These are phyloP conservation scores for Danionella cerebrum DNA, from an alignment of 2,113 vertebrate species.

Conservation along the genomic window DNA sequence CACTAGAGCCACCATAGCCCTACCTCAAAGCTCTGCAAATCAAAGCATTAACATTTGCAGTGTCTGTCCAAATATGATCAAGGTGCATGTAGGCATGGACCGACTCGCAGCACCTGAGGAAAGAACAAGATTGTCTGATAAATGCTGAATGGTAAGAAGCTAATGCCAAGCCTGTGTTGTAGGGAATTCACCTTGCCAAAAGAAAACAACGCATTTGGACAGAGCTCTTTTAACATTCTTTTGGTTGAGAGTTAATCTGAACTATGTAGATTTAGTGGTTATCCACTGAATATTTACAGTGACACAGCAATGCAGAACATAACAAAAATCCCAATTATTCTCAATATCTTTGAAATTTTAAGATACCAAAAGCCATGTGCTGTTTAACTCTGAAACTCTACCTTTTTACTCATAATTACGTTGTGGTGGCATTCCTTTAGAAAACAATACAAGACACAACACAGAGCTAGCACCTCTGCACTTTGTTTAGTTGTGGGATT, in stretches of 20 bases:
- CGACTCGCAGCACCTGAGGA: slow-evolving; percentile 64
- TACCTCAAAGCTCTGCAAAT: slow-evolving; percentile 54
- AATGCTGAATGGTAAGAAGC: slow-evolving; percentile 43
- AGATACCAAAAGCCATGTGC: too few relatives aligned
- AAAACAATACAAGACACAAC: too few relatives aligned
- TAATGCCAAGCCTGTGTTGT: slow-evolving; percentile 4
- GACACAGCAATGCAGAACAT: too few relatives aligned
- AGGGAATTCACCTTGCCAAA: background rate
- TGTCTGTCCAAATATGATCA: slow-evolving; percentile 39
- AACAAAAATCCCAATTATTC: too few relatives aligned
- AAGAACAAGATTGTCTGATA: slow-evolving; percentile 60
- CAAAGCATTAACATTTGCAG: slow-evolving; percentile 32
- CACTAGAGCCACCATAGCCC: slow-evolving; percentile 44
- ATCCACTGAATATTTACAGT: too few relatives aligned
- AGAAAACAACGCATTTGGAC: slow-evolving; percentile 20
- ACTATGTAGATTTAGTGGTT: too few relatives aligned
- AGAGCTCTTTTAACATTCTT: too few relatives aligned
- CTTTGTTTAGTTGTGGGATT: background rate
- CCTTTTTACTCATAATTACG: background rate
- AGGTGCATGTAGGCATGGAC: slow-evolving; percentile 52
- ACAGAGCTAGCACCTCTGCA: too few relatives aligned
- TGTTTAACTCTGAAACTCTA: background rate
- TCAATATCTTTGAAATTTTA: too few relatives aligned
- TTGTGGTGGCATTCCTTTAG: background rate
- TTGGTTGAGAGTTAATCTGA: too few relatives aligned